These are phyloP conservation scores for Hylomyscus alleni DNA, from an alignment of 2,797 vertebrate species.

Conservation along the genomic window DNA sequence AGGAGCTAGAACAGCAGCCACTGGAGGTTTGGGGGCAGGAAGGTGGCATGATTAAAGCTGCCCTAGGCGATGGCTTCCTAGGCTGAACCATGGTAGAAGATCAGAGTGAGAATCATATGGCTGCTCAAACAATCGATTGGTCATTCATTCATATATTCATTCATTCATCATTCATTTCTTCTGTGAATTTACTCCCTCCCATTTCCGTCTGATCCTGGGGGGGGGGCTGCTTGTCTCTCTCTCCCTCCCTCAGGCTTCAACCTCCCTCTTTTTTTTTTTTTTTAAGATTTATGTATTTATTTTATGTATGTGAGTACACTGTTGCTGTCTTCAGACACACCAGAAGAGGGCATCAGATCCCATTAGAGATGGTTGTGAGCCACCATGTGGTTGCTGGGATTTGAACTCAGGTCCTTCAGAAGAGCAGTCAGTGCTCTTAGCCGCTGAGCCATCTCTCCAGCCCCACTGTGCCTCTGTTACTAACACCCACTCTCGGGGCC, in stretches of 20 bases:
- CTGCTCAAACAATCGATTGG: neutral
- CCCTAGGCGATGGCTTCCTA: neutral
- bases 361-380: too few relatives aligned
- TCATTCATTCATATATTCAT: neutral
- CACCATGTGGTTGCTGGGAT: too few relatives aligned
- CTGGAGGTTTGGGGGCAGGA: neutral
- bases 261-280: too few relatives aligned
- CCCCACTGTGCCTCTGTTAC: neutral
- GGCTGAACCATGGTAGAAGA: neutral
- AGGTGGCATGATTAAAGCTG: neutral
- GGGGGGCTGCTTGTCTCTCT: neutral
- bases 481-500: neutral
- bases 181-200: neutral
- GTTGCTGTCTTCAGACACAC: too few relatives aligned
- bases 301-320: too few relatives aligned
- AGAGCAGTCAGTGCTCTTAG: too few relatives aligned
- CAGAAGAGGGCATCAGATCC: too few relatives aligned
- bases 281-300: too few relatives aligned
- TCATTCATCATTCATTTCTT: too few relatives aligned
- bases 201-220: rapidly evolving
- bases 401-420: too few relatives aligned
- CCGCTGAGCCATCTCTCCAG: too few relatives aligned
- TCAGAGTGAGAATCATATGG: neutral
- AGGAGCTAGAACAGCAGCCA: neutral
- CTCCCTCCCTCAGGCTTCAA: rapidly evolving